Evolutionary conservation across 2,888 invertebrate genomes (phyloP).

Genomic region (Cerceris rybyensis): DNA sequence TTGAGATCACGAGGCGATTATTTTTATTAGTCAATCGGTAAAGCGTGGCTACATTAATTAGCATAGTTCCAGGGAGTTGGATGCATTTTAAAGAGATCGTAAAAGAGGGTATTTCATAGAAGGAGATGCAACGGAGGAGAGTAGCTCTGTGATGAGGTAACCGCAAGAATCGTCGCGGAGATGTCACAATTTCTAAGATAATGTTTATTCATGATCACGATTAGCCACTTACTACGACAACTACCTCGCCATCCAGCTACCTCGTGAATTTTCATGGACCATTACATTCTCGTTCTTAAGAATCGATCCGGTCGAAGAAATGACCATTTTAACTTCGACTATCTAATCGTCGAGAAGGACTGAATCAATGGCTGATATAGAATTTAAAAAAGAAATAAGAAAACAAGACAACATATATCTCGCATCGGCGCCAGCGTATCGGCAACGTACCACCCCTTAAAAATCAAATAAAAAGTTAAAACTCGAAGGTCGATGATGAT

Average conservation of each 20-base stretch:
- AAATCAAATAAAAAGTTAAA: not conserved
- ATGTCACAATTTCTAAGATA: constrained; percentile 66
- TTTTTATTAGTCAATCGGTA: constrained; percentile 20
- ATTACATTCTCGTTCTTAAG: constrained; percentile 59
- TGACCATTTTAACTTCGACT: constrained; percentile 8
- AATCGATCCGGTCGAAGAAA: constrained; percentile 44
- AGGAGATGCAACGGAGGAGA: not conserved
- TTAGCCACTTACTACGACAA: constrained; percentile 60
- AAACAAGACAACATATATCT: too few relatives aligned
- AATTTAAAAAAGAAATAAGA: too few relatives aligned
- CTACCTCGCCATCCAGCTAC: constrained; percentile 36
- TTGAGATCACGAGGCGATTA: not conserved
- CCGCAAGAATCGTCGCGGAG: constrained; percentile 47
- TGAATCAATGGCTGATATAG: too few relatives aligned
- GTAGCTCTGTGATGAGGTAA: constrained; percentile 45
- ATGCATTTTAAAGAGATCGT: constrained; percentile 17
- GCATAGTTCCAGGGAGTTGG: not conserved
- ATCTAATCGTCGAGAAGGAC: not conserved
- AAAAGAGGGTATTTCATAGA: not conserved
- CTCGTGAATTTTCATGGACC: constrained; percentile 68
- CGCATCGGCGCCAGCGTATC: too few relatives aligned
- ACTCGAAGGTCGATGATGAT: not conserved
- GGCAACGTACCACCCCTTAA: not conserved
- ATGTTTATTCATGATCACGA: constrained; percentile 71
- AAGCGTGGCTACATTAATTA: constrained; percentile 34